Evolutionary conservation across 2,113 vertebrate genomes (phyloP).

Genomic region (Pygoscelis adeliae): DNA sequence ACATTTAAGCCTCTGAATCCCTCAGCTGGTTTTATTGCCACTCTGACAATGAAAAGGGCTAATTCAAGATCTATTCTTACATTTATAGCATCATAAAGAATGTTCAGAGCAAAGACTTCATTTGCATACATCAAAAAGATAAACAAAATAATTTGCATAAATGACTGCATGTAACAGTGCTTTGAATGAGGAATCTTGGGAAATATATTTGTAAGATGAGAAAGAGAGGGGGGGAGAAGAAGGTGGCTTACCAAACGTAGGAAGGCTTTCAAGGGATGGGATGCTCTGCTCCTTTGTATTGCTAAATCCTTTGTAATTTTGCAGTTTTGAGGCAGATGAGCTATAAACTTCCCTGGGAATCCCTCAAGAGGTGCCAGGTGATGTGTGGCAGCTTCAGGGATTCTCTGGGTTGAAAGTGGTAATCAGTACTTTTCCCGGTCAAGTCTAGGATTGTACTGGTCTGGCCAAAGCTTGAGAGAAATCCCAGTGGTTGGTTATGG

Average conservation of each 20-base stretch:
- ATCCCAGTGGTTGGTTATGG: background rate
- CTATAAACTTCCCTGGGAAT: background rate
- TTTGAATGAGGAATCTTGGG: background rate
- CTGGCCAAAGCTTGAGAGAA: background rate
- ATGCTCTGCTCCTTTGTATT: background rate
- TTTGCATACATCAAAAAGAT: slow-evolving; percentile 66
- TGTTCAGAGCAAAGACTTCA: slow-evolving; percentile 45
- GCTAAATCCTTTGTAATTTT: background rate
- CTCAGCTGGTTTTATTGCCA: slow-evolving; percentile 40
- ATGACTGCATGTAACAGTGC: background rate
- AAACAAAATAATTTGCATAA: slow-evolving; percentile 65
- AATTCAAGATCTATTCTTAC: slow-evolving; percentile 58
- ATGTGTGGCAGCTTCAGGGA: background rate
- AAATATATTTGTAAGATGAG: background rate
- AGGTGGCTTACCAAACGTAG: background rate
- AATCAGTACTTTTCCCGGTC: background rate
- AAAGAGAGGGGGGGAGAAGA: background rate
- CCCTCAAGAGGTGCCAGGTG: background rate
- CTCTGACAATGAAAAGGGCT: slow-evolving; percentile 43
- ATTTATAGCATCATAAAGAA: slow-evolving; percentile 60
- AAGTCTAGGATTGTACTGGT: background rate
- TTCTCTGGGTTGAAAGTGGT: background rate
- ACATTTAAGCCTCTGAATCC: slow-evolving; percentile 37
- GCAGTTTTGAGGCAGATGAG: background rate
- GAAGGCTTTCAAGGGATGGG: background rate